Base-by-base conservation (phyloP, 2,797 vertebrate genomes). In the Philypnodon macrostomus region DNA sequence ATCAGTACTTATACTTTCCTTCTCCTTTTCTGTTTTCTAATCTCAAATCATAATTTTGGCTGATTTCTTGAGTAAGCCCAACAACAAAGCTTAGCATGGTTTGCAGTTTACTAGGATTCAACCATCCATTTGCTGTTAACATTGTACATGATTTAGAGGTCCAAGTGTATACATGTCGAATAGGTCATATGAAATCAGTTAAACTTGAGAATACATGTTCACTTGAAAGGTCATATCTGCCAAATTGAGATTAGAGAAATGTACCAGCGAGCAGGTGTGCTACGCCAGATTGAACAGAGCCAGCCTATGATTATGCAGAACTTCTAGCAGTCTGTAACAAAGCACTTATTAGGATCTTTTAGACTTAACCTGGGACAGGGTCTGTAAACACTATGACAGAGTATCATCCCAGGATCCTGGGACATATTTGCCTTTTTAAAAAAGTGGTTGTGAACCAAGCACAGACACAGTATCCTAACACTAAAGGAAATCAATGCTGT, bases 231-330 rank as follows among this genome's bases (percentile, higher is more conserved):
- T 85, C 79, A 84, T 84, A 85, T 86, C 85, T 87, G 85, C 84
- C 87, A 86, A 87, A 84, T 88, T 84, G 87, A 88, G 86, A 88
- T 87, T 87, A 82, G 77, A 80, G 73, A 82, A 81, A 63, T 77
- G 70, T 85, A 85, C 80, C 86, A 85, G 86, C 77, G 47, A 81
- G 80, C 77, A 75, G 67, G 70, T 67, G 71, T 78, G 79, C 79
- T 74, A 67, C 16, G 69, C 79, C 79, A 79, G 68, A 78, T 74
- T 40, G 56, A 85, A 75, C 78, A 75, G 80, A 80, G 81, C 79
- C 77, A 83, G 77, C 77, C 73, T 72, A 72, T 77, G 76, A 83
- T 85, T 86, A 84, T 85, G 79, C 83, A 86, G 79, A 76, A 80
- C 73, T 80, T 75, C 17, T 83, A 77, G 85, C 85, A 85, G 83